Evolutionary conservation across 2,113 vertebrate species (phyloP), one percentile per base, ranked within the genome.

Genomic region (Gopherus flavomarginatus): DNA sequence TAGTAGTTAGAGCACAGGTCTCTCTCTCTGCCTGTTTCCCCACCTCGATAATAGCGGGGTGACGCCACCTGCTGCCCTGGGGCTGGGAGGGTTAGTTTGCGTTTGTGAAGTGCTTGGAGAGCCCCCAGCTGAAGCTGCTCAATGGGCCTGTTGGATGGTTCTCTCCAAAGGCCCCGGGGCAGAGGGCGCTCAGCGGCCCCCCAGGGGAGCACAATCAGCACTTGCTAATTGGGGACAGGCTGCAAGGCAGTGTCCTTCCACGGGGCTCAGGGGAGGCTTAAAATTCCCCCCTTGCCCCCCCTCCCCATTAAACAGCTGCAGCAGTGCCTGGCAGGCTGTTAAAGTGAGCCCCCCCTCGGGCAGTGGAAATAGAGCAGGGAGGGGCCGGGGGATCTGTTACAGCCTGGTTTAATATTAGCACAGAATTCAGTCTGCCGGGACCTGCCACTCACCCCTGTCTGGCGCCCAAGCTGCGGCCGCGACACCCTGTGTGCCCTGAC

Each of bases 361-460:
- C 87, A 93, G 10, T 85, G 77, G 86, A 93, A 93, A 81, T 52
- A 16, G 81, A 49, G 72, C 29, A 75, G 57, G 75, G 47, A 85
- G 93, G 94, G 92, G 72, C 21, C 6, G 86, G 65, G 82, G 62
- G 77, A 83, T 94, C 84, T 89, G 0, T 8, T 53, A 83, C 89
- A 14, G 89, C 92, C 97, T 57, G 1, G 2, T 94, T 96, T 98
- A 98, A 98, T 97, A 98, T 97, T 98, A 98, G 97, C 92, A 97
- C 96, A 95, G 97, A 96, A 97, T 97, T 85, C 95, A 11, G 87
- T 0, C 91, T 49, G 94, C 84, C 56, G 50, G 92, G 57, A 22
- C 49, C 90, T 65, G 49, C 69, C 53, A 6, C 81, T 83, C 42
- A 83, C 81, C 54, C 44, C 77, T 62, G 42, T 69, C 83, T 27